A percentile compares a stretch with the other conserved stretches of the same genome.
phyloP scores from a whole-genome alignment of 2,888 invertebrate species.

The Amblyjoppa proteus region DNA sequence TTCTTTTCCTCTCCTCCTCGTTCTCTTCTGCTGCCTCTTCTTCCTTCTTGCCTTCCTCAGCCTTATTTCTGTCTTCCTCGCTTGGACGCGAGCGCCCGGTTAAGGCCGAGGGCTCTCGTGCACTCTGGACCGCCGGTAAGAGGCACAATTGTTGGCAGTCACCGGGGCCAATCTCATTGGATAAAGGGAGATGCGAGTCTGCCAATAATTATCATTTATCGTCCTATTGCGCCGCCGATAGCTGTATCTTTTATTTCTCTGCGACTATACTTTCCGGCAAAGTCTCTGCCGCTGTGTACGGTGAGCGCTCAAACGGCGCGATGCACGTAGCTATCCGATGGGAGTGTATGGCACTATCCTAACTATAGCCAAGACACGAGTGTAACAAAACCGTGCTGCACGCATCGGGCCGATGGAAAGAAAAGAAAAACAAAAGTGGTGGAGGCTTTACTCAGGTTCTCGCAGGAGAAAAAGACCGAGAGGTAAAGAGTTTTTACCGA shows the following conservation, averaged over 20 bases:
- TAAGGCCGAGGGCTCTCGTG: constrained; percentile 58
- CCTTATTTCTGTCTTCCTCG: constrained; percentile 49
- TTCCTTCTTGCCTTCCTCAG: constrained; percentile 26
- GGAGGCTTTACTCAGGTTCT: constrained; percentile 47
- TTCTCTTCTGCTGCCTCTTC: constrained; percentile 52
- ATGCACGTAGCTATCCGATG: constrained; percentile 16
- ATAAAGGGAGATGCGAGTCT: constrained; percentile 9
- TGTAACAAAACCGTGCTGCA: constrained; percentile 68
- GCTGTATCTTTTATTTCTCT: constrained; percentile 2
- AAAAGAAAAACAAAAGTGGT: constrained; percentile 18
- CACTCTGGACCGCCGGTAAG: constrained; percentile 7
- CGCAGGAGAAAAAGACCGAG: constrained; percentile 16
- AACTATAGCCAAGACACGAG: constrained; percentile 19
- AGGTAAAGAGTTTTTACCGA: constrained; percentile 71
- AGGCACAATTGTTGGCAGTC: constrained; percentile 18
- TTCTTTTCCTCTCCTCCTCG: constrained; percentile 75
- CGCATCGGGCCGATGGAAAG: constrained; percentile 73
- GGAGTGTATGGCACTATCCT: constrained; percentile 7
- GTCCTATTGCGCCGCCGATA: constrained; percentile 8
- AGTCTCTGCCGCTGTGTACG: not conserved
- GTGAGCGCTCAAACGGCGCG: not conserved
- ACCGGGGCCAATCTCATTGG: not conserved
- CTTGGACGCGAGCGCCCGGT: constrained; percentile 53
- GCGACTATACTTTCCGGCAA: not conserved
- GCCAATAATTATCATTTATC: constrained; percentile 24